These are phyloP conservation scores for Palythoa caribaeorum DNA, from an alignment of 92 coral and sea anemone species.

Conservation along the genomic window DNA sequence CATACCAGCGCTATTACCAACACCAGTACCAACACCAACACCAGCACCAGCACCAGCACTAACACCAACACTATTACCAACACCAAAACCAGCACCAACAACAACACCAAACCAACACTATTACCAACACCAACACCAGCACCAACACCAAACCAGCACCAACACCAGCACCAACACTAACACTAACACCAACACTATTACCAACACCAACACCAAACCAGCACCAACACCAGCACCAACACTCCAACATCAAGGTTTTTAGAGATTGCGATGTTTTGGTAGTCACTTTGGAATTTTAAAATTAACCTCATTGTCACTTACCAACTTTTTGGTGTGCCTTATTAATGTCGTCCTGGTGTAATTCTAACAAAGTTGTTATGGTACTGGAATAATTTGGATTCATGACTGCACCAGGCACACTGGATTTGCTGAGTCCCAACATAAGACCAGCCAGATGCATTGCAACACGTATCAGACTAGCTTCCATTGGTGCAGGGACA, in stretches of 20 bases:
- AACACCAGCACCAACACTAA: neutral
- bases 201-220: neutral
- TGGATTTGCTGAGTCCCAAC: conserved; percentile 77
- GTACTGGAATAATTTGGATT: conserved; percentile 13
- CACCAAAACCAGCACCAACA: too few species aligned
- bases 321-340: conserved; percentile 69
- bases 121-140: too few species aligned
- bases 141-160: neutral
- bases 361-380: neutral
- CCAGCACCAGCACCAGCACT: too few species aligned
- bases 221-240: neutral
- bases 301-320: conserved; percentile 17
- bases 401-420: conserved; percentile 68
- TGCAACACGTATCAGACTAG: conserved; percentile 67
- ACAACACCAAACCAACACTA: too few species aligned
- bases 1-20: too few species aligned
- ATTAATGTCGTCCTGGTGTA: conserved; percentile 71
- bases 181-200: neutral
- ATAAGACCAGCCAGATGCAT: conserved; percentile 90
- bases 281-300: too few species aligned
- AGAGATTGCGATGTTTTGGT: too few species aligned
- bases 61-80: too few species aligned
- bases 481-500: neutral
- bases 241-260: neutral
- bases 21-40: too few species aligned